Percentiles rank a stretch among this genome's conserved stretches.
phyloP scores from a whole-genome alignment of 2,797 vertebrate species.

The Karalla daura region DNA sequence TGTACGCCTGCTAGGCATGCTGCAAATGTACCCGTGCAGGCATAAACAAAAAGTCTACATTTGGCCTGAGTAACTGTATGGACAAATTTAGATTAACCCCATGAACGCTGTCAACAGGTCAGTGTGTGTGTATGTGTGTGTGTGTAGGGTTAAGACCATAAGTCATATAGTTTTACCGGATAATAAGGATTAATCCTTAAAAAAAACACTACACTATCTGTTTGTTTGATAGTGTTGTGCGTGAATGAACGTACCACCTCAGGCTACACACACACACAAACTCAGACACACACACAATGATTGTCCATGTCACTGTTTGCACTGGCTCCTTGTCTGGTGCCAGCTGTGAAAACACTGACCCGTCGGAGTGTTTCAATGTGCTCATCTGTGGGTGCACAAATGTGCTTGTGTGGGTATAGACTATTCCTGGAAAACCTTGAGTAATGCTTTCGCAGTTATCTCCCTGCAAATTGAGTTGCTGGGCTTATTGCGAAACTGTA shows the following conservation, averaged over 20 bases:
- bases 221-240: conserved; percentile 25
- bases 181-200: conserved; percentile 61
- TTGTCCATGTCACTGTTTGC: conserved; percentile 72
- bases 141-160: conserved; percentile 39
- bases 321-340: conserved; percentile 71
- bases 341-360: conserved; percentile 81
- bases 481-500: conserved; percentile 21
- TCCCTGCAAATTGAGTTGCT: conserved; percentile 24
- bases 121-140: conserved; percentile 1
- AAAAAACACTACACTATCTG: conserved; percentile 34
- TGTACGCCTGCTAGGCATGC: neutral
- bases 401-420: conserved; percentile 46
- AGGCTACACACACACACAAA: conserved; percentile 39
- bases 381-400: conserved; percentile 45
- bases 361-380: conserved; percentile 55
- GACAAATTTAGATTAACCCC: conserved; percentile 28
- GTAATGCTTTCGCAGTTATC: conserved; percentile 52
- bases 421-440: conserved; percentile 60
- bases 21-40: neutral
- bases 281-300: conserved; percentile 35
- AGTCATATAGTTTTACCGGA: conserved; percentile 33
- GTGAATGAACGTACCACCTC: conserved; percentile 16
- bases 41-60: conserved; percentile 15
- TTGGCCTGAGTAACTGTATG: neutral
- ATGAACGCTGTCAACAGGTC: conserved; percentile 22